Evolutionary conservation across 1,140 invertebrate species (phyloP).

Genomic region (Drosophila sp.): DNA sequence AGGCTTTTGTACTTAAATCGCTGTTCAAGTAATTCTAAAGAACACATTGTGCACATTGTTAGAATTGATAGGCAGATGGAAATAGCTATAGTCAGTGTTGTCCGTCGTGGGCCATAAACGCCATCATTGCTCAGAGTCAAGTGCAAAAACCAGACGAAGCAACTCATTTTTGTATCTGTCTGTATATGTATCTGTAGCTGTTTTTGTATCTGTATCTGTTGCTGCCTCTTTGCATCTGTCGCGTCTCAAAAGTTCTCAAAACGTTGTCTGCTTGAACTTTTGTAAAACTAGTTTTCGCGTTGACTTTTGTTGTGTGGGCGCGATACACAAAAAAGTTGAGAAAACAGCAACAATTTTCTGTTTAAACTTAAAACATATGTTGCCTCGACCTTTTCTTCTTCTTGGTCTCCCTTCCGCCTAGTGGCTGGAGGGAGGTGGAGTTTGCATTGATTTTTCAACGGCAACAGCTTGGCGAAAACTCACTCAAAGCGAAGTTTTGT

Average conservation of each 20-base stretch:
- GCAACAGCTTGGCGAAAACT: not conserved
- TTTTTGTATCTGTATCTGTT: not conserved
- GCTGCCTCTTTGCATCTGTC: not conserved
- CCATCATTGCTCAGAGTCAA: conserved; percentile 41
- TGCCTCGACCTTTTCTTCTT: conserved; percentile 8
- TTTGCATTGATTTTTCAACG: conserved; percentile 39
- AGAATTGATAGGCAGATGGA: conserved; percentile 8
- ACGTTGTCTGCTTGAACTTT: conserved; percentile 40
- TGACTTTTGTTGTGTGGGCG: conserved; percentile 31
- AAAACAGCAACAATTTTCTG: conserved; percentile 12
- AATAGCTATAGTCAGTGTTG: not conserved
- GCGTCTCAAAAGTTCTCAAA: conserved; percentile 31
- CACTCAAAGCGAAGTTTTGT: not conserved
- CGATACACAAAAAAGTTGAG: not conserved
- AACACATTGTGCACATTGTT: conserved; percentile 16
- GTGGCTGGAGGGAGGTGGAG: too few relatives aligned
- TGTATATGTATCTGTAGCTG: conserved; percentile 1
- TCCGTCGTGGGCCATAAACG: conserved; percentile 6
- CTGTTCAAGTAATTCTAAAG: conserved; percentile 17
- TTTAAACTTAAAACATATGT: conserved; percentile 45
- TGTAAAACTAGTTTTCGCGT: conserved; percentile 41
- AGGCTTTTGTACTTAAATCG: conserved; percentile 6
- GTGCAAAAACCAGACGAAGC: conserved; percentile 27
- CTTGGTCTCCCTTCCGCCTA: not conserved
- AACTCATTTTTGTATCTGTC: conserved; percentile 3